phyloP scores from a whole-genome alignment of 2,797 vertebrate species.

The Trematomus bernacchii region DNA sequence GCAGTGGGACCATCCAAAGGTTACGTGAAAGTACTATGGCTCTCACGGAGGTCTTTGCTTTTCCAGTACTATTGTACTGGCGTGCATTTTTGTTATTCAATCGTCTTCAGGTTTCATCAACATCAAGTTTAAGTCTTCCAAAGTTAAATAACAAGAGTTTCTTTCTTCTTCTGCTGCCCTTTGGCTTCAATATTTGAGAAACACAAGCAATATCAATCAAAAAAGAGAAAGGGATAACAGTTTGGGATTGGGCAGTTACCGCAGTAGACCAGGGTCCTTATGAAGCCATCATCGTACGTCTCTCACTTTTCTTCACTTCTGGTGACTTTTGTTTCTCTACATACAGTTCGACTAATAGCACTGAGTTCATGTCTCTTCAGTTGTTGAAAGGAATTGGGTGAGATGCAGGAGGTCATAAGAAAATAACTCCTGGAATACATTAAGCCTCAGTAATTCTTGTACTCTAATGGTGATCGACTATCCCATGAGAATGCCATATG shows the following conservation, averaged over 20 bases:
- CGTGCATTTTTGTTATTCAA: background rate
- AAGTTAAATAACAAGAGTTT: too few species aligned
- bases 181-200: background rate
- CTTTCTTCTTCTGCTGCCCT: too few species aligned
- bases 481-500: background rate
- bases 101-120: background rate
- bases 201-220: background rate
- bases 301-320: constrained; percentile 1
- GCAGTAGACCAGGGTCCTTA: background rate
- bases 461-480: background rate
- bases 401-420: background rate
- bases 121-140: background rate
- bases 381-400: background rate
- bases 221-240: background rate
- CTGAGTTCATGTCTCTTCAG: background rate
- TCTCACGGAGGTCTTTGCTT: too few species aligned
- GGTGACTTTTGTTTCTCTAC: background rate
- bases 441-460: background rate
- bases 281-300: background rate
- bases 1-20: too few species aligned
- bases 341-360: background rate
- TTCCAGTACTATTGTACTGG: background rate
- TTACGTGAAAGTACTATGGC: too few species aligned
- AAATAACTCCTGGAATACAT: background rate
- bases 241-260: background rate